phyloP scores from a whole-genome alignment of 2,113 vertebrate genomes.

The Naja naja region DNA sequence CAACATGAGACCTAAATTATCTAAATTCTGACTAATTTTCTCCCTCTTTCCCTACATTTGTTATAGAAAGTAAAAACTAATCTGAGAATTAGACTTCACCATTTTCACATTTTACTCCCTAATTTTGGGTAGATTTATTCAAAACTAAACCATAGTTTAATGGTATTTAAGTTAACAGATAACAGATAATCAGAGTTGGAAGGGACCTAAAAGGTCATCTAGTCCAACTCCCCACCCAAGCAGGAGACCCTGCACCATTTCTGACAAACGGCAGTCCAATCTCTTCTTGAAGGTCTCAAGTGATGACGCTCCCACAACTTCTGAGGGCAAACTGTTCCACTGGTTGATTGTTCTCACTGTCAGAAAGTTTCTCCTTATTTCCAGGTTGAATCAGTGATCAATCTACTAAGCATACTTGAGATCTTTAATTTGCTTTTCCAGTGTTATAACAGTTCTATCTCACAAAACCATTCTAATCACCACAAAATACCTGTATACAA shows the following conservation, averaged over 20 bases:
- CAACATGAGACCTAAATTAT: background rate
- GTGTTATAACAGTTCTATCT: background rate
- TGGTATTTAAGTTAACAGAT: too few species aligned
- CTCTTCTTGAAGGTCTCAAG: too few species aligned
- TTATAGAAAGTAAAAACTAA: background rate
- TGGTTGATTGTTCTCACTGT: too few species aligned
- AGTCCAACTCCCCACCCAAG: too few species aligned
- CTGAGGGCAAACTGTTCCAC: too few species aligned
- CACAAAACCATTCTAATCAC: background rate
- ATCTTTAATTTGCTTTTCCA: background rate
- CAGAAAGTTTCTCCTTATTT: too few species aligned
- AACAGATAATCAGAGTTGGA: too few species aligned
- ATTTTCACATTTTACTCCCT: background rate
- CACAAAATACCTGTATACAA: constrained; percentile 3
- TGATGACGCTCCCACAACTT: too few species aligned
- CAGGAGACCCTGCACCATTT: too few species aligned
- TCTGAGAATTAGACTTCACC: background rate
- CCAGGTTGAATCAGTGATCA: too few species aligned
- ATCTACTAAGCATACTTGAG: background rate
- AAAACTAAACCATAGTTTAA: background rate
- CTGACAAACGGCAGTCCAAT: too few species aligned
- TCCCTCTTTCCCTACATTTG: background rate
- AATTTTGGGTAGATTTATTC: background rate
- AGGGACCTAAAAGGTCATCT: too few species aligned
- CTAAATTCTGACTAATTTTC: background rate